phyloP scores from a whole-genome alignment of 2,888 invertebrate genomes.

The Digitonthophagus gazella region DNA sequence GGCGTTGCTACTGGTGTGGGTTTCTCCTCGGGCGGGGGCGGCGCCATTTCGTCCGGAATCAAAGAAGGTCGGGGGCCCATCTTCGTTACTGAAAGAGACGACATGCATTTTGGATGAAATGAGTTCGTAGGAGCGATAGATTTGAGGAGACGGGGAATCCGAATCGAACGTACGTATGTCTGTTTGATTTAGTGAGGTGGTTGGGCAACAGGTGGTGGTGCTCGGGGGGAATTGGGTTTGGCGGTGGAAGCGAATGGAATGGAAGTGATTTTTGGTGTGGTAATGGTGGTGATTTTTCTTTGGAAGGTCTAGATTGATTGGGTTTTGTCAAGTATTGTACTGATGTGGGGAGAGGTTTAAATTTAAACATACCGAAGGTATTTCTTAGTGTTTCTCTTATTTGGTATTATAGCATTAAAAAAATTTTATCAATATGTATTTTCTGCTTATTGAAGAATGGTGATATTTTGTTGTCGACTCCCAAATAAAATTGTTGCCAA shows the following conservation, averaged over 20 bases:
- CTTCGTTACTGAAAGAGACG: conserved; percentile 67
- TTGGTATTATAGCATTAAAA: too few relatives aligned
- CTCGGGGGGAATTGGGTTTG: neutral
- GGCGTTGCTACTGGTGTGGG: conserved; percentile 48
- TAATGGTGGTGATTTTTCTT: conserved; percentile 4
- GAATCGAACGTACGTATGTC: neutral
- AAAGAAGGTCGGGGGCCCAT: conserved; percentile 65
- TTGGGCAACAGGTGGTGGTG: conserved; percentile 4
- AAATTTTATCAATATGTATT: too few relatives aligned
- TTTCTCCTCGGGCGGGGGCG: conserved; percentile 48
- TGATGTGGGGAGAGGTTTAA: too few relatives aligned
- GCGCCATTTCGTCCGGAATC: conserved; percentile 53
- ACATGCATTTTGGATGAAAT: neutral
- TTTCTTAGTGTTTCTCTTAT: too few relatives aligned
- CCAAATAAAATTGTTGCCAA: too few relatives aligned
- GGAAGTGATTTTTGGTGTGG: neutral
- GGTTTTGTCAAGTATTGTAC: too few relatives aligned
- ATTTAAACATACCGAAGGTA: too few relatives aligned
- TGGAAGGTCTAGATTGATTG: too few relatives aligned
- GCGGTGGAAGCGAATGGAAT: neutral
- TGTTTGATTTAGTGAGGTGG: conserved; percentile 3
- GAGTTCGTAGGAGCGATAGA: neutral
- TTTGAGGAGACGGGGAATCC: too few relatives aligned
- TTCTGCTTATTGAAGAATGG: too few relatives aligned
- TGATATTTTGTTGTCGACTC: too few relatives aligned